Evolutionary conservation across 2,113 vertebrate species (phyloP), one percentile per base, ranked within the genome.

Genomic region (Carlito syrichta): DNA sequence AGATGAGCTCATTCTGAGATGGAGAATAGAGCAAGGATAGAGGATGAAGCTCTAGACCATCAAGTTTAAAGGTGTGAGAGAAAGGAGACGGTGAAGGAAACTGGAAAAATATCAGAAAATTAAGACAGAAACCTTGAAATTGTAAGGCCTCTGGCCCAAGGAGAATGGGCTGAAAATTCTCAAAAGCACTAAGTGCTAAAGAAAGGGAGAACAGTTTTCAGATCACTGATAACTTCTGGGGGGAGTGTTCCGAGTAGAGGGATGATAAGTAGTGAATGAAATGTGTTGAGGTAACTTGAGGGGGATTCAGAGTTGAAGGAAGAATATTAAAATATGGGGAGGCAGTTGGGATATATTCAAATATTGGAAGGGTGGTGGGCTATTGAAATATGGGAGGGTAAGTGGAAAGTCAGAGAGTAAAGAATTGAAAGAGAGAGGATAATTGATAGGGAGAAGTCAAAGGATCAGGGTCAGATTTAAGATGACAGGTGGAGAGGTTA

Each of bases 171-270:
- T 87, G 71, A 87, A 93, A 91, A 13, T 93, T 66, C 43, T 89
- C 23, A 68, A 35, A 76, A 91, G 56, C 90, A n/a, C 60, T 84
- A 92, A 89, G 45, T 97, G 50, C 9, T 76, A 30, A 93, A 89
- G 68, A 77, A 96, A 78, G 50, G 78, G 84, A 92, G 56, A 81
- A 77, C 8, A 77, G 9, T 79, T 89, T 94, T 17, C 45, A 83
- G 40, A 78, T 85, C 68, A 69, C 32, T 62, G 52, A 25, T 71
- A 85, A 91, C 52, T 86, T 91, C 86, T 86, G 88, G 79, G n/a
- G 45, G 74, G 96, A 89, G 14, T 95, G 50, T 14, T 93, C 82
- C 86, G 83, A 85, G 12, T 74, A 89, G 71, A 84, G 69, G 60
- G 27, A 58, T 88, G 81, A 12, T 82, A n/a, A 90, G 38, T 45